These are phyloP conservation scores for Pararge aegeria DNA, from an alignment of 1,140 invertebrate genomes.

Conservation along the genomic window DNA sequence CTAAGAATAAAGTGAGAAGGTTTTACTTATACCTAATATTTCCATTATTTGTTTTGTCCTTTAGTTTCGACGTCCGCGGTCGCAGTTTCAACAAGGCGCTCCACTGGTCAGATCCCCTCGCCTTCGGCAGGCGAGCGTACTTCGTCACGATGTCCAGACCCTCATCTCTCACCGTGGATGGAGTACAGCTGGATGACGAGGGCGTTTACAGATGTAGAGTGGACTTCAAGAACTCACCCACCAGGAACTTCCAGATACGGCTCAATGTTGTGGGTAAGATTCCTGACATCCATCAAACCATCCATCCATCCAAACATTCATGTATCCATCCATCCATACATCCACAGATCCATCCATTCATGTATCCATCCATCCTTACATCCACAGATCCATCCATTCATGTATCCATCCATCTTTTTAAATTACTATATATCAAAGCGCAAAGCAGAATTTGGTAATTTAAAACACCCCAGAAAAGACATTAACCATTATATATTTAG, in stretches of 20 bases:
- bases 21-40: too few species aligned
- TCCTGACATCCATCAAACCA: not conserved
- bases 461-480: too few species aligned
- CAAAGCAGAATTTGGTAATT: too few species aligned
- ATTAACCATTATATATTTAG: too few species aligned
- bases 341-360: too few species aligned
- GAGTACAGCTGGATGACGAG: slow-evolving; percentile 90
- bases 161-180: slow-evolving; percentile 88
- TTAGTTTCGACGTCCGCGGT: slow-evolving; percentile 91
- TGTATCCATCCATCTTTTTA: too few species aligned
- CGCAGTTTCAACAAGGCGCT: slow-evolving; percentile 87
- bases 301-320: too few species aligned
- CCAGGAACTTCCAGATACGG: slow-evolving; percentile 93
- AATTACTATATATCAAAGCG: too few species aligned
- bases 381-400: too few species aligned
- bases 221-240: slow-evolving; percentile 94
- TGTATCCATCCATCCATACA: too few species aligned
- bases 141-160: slow-evolving; percentile 88
- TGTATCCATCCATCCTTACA: too few species aligned
- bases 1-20: too few species aligned
- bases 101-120: slow-evolving; percentile 88
- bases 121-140: slow-evolving; percentile 88
- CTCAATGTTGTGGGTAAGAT: slow-evolving; percentile 94
- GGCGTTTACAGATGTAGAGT: slow-evolving; percentile 93
- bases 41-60: slow-evolving; percentile 9